Evolutionary conservation across 1,140 invertebrate genomes (phyloP).

Genomic region (Pseudomyrmex concolor): DNA sequence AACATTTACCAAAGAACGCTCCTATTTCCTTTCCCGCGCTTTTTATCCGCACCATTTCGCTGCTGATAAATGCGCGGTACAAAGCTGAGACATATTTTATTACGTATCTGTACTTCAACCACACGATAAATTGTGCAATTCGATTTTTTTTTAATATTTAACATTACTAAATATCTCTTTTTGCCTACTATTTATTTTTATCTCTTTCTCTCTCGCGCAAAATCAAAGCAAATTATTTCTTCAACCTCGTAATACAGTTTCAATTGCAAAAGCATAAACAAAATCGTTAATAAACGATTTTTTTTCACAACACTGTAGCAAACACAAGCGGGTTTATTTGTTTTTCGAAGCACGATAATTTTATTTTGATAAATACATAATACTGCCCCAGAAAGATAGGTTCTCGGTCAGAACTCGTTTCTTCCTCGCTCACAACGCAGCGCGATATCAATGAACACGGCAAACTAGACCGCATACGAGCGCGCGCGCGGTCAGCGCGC

Average conservation of each 20-base stretch:
- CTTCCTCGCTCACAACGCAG: background rate
- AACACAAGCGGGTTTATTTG: background rate
- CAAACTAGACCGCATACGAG: conserved; percentile 23
- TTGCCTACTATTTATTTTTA: background rate
- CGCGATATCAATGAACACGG: conserved; percentile 63
- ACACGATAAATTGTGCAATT: background rate
- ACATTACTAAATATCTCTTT: background rate
- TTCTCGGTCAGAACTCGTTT: conserved; percentile 32
- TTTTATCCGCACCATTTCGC: conserved; percentile 22
- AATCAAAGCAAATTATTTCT: background rate
- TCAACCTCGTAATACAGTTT: background rate
- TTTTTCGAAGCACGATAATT: background rate
- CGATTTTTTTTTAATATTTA: background rate
- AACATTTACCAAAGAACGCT: conserved; percentile 30
- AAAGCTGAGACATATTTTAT: background rate
- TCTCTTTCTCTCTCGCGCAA: background rate
- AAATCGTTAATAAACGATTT: background rate
- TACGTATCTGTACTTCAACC: background rate
- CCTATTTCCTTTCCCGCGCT: conserved; percentile 30
- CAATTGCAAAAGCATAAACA: background rate
- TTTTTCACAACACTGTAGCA: background rate
- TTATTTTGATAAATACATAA: background rate
- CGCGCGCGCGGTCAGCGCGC: conserved; percentile 14
- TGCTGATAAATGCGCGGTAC: background rate
- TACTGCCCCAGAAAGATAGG: conserved; percentile 30